Base-by-base conservation (phyloP, 2,888 invertebrate genomes). In the Lithosia quadra region DNA sequence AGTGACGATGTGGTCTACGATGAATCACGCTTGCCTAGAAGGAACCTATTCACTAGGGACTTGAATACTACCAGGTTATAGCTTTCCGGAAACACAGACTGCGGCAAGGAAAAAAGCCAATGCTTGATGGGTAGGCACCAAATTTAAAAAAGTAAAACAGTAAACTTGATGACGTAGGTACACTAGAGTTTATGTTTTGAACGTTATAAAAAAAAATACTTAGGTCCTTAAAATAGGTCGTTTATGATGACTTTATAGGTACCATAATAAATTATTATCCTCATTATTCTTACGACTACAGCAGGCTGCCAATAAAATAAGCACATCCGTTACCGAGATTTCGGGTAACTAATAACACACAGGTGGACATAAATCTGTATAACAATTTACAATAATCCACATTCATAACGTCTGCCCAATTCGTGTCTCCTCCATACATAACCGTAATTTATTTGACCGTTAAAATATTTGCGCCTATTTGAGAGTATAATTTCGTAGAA, bases 371-470 rank as follows among this genome's bases (percentile, higher is more conserved):
- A 81, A 82, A 84, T 83, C 73, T 74, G n/a, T 60, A 74, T 72
- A 71, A 83, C 78, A 79, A 79, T 77, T 77, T 77, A 78, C 74
- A 79, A 79, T 79, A 77, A 78, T 74, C 71, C 76, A 13, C 69
- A 74, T 72, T 74, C 74, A 78, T 84, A 68, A 73, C 74, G 73
- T 76, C 76, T 60, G 74, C 53, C 76, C 73, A 65, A 68, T 78
- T 64, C 68, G 34, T 63, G 72, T 69, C 76, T 33, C 49, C 21
- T 36, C 24, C 61, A 65, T 62, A 63, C n/a, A 57, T 67, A 73
- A 67, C 67, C 59, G 58, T 64, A 81, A 79, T 78, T 79, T 76
- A 79, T 78, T 68, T 21, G 34, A 21, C 60, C 65, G 62, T 80
- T 75, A 55, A 75, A 72, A 78, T 69, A 63, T 72, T 75, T 71